Conservation (phyloP, 2,797 vertebrate species). For the Mionectes olivaceus region DNA sequence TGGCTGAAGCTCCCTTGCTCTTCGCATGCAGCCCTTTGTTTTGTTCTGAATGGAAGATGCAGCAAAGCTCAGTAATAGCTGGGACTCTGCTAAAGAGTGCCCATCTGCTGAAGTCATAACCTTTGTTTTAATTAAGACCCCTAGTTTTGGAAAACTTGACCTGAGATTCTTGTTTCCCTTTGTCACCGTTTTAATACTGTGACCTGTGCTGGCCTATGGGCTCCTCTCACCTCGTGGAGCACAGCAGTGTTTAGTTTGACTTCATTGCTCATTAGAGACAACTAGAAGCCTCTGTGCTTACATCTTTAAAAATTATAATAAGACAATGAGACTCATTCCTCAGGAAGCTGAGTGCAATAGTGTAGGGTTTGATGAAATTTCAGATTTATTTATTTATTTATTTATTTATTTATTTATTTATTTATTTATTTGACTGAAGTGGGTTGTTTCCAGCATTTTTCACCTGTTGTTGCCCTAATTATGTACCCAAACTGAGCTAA, state of each 20-base stretch:
- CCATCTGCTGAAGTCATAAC: background rate
- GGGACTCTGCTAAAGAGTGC: background rate
- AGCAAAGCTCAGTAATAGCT: background rate
- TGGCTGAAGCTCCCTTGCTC: accelerated
- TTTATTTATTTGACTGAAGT: background rate
- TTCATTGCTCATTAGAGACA: background rate
- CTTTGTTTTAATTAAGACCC: conserved; percentile 25
- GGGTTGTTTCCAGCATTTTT: background rate
- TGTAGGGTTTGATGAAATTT: background rate
- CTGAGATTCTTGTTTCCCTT: background rate
- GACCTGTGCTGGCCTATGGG: background rate
- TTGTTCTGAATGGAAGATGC: background rate
- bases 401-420: background rate
- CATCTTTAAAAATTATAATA: background rate
- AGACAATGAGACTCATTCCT: background rate
- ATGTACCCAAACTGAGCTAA: background rate
- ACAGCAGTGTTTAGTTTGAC: background rate
- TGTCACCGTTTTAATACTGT: background rate
- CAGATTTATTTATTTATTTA: background rate
- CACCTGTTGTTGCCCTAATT: background rate
- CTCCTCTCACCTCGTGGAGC: background rate
- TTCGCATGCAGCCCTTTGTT: background rate
- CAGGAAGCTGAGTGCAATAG: background rate
- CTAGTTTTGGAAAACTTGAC: background rate
- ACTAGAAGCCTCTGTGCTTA: background rate